Conservation (phyloP, 2,888 invertebrate species). For the Orthonevra nobilis region DNA sequence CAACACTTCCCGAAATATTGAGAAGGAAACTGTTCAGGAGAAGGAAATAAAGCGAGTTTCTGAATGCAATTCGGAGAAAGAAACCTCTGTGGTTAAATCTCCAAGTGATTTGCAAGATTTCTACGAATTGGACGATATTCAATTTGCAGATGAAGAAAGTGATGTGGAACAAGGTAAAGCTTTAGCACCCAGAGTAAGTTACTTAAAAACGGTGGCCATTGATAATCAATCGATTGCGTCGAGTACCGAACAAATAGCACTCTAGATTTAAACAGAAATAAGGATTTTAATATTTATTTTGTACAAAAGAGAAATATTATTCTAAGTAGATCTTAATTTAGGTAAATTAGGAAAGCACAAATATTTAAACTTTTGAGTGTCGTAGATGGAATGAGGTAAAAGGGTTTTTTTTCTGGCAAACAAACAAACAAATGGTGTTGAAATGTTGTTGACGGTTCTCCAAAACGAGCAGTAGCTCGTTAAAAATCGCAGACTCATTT, state of each 20-base stretch:
- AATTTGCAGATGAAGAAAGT: slow-evolving; percentile 84
- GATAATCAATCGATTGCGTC: slow-evolving; percentile 64
- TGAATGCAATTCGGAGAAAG: slow-evolving; percentile 82
- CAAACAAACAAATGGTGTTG: too few species aligned
- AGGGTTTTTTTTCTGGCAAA: too few species aligned
- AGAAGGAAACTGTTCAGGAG: slow-evolving; percentile 4
- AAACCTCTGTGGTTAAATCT: slow-evolving; percentile 85
- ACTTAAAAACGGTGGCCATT: slow-evolving; percentile 59
- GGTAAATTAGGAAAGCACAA: slow-evolving; percentile 54
- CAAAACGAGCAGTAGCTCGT: too few species aligned
- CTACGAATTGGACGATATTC: slow-evolving; percentile 84
- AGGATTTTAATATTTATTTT: slow-evolving; percentile 29
- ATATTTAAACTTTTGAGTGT: slow-evolving; percentile 35
- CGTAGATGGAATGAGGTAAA: neutral
- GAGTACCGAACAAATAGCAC: slow-evolving; percentile 55
- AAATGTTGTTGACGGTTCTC: too few species aligned
- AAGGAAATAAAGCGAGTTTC: slow-evolving; percentile 45
- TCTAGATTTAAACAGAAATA: too few species aligned
- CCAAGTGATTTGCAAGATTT: slow-evolving; percentile 83
- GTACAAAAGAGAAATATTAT: slow-evolving; percentile 49
- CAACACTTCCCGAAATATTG: neutral
- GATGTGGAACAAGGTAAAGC: slow-evolving; percentile 54
- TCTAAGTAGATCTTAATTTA: slow-evolving; percentile 32
- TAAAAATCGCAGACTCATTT: too few species aligned
- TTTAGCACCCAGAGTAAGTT: slow-evolving; percentile 47